These are phyloP conservation scores for Microvelia longipes DNA, from an alignment of 1,140 invertebrate genomes.

Conservation along the genomic window DNA sequence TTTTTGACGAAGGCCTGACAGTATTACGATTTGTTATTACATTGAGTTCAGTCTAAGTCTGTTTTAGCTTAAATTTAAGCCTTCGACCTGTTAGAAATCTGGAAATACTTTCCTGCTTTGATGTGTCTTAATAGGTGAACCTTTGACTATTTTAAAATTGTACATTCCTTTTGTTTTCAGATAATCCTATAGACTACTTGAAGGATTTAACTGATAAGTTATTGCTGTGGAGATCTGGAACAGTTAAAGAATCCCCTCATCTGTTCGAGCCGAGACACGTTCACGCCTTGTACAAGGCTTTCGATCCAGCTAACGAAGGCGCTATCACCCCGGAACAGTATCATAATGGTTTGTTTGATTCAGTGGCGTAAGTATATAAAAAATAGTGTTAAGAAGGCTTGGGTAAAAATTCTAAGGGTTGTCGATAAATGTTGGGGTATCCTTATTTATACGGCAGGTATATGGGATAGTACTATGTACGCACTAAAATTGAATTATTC, in stretches of 20 bases:
- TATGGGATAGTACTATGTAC: background rate
- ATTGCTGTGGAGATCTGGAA: slow-evolving; percentile 32
- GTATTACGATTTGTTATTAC: too few relatives aligned
- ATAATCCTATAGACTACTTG: slow-evolving; percentile 33
- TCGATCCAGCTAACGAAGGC: slow-evolving; percentile 24
- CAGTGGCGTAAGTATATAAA: too few relatives aligned
- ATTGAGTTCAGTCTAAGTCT: too few relatives aligned
- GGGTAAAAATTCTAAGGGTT: too few relatives aligned
- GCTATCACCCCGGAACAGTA: slow-evolving; percentile 27
- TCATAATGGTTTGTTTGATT: slow-evolving; percentile 16
- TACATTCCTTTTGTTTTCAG: too few relatives aligned
- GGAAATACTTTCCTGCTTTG: too few relatives aligned
- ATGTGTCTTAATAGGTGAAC: too few relatives aligned
- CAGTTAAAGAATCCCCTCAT: slow-evolving; percentile 29
- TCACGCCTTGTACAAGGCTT: slow-evolving; percentile 26
- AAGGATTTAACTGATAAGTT: slow-evolving; percentile 33
- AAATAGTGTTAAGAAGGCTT: too few relatives aligned
- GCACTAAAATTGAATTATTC: background rate
- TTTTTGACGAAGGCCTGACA: too few relatives aligned
- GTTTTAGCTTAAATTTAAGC: too few relatives aligned
- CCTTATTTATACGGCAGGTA: background rate
- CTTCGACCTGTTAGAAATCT: too few relatives aligned
- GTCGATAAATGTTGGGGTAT: background rate
- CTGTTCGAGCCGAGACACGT: slow-evolving; percentile 31
- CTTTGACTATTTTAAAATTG: too few relatives aligned